These are phyloP conservation scores for Eretmochelys imbricata DNA, from an alignment of 2,113 vertebrate species.

Conservation along the genomic window DNA sequence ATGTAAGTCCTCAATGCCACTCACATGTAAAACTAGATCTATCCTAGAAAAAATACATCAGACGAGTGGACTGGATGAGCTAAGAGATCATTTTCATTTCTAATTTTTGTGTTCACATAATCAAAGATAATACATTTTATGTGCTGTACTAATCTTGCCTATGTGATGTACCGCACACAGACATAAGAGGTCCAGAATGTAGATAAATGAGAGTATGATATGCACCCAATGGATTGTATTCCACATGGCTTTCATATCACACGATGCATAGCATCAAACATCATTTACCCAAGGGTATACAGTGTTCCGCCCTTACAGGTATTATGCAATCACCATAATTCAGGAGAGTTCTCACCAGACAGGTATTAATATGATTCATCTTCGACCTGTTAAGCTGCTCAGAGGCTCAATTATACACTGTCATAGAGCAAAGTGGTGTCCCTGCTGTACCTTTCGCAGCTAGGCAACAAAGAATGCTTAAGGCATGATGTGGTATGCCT, in stretches of 20 bases:
- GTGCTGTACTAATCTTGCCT: not conserved
- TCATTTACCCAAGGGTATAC: constrained; percentile 40
- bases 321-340: constrained; percentile 37
- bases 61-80: not conserved
- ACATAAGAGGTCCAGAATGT: not conserved
- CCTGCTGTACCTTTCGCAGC: not conserved
- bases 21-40: not conserved
- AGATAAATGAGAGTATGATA: not conserved
- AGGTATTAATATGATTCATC: constrained; percentile 21
- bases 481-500: not conserved
- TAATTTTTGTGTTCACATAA: constrained; percentile 1
- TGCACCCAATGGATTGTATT: not conserved
- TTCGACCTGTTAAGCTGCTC: not conserved
- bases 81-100: constrained; percentile 15
- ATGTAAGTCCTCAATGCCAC: constrained; percentile 17
- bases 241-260: not conserved
- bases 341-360: not conserved
- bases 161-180: not conserved
- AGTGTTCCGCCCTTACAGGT: not conserved
- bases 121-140: constrained; percentile 10
- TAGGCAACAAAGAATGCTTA: not conserved
- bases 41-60: not conserved
- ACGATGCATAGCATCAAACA: not conserved
- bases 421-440: not conserved
- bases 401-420: not conserved